These are phyloP conservation scores for Calameuta pallipes DNA, from an alignment of 2,888 invertebrate species.

Conservation along the genomic window DNA sequence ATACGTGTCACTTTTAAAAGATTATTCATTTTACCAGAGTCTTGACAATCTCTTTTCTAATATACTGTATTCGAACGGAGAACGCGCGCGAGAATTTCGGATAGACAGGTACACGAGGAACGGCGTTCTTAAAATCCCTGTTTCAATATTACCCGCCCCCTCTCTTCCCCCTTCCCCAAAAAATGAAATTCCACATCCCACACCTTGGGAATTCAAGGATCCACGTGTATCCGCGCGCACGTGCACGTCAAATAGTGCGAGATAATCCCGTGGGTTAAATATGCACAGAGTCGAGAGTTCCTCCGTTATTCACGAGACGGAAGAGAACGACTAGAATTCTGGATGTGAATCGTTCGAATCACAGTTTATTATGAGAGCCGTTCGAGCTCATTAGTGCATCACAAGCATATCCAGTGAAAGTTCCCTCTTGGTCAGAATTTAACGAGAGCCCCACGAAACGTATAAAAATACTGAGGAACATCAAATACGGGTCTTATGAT, in stretches of 20 bases:
- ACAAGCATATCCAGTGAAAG: not conserved
- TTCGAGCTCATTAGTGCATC: not conserved
- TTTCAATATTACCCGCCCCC: not conserved
- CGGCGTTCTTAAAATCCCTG: not conserved
- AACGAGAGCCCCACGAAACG: not conserved
- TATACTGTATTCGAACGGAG: not conserved
- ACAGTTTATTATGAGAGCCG: not conserved
- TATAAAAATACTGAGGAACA: not conserved
- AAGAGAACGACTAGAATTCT: not conserved
- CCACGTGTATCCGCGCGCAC: not conserved
- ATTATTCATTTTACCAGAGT: not conserved
- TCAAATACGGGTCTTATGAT: not conserved
- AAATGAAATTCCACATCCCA: not conserved
- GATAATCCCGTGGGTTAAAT: not conserved
- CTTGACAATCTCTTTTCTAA: not conserved
- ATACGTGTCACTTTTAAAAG: not conserved
- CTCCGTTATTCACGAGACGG: not conserved
- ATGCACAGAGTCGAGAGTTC: not conserved
- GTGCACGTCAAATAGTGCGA: not conserved
- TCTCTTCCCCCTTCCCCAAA: too few species aligned
- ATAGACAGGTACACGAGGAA: not conserved
- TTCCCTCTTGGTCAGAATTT: not conserved
- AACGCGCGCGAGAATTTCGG: not conserved
- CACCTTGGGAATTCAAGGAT: not conserved
- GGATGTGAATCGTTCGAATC: not conserved